Evolutionary conservation across 2,113 vertebrate genomes (phyloP).

Genomic region (Vimba vimba): DNA sequence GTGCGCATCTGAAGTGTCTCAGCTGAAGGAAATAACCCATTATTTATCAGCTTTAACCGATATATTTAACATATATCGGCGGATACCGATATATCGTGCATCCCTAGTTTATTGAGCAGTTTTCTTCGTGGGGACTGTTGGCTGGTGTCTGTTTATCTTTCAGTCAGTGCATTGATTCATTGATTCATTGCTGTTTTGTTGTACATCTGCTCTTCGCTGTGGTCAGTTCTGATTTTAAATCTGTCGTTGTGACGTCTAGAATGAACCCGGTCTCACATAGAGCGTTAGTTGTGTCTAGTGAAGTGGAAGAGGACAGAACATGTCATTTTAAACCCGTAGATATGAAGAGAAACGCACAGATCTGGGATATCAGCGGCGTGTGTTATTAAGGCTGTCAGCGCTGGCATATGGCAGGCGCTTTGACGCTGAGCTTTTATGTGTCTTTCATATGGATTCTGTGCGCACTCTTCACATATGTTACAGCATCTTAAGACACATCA

Average conservation of each 20-base stretch:
- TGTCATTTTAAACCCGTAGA: constrained; percentile 16
- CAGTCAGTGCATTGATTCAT: background rate
- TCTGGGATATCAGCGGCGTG: constrained; percentile 18
- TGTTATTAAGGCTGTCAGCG: constrained; percentile 42
- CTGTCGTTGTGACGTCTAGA: background rate
- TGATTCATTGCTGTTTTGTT: background rate
- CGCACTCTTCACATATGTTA: constrained; percentile 45
- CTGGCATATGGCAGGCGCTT: constrained; percentile 41
- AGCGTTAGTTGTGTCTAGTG: background rate
- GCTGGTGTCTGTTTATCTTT: background rate
- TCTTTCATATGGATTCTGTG: constrained; percentile 34
- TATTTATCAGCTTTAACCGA: too few relatives aligned
- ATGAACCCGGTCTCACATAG: background rate
- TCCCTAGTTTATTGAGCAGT: too few relatives aligned
- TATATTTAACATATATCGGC: too few relatives aligned
- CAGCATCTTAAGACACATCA: constrained; percentile 43
- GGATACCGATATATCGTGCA: too few relatives aligned
- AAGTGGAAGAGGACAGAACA: constrained; percentile 13
- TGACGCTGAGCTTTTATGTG: constrained; percentile 23
- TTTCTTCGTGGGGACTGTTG: background rate
- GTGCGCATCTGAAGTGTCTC: too few relatives aligned
- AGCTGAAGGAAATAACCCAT: too few relatives aligned
- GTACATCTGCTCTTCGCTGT: background rate
- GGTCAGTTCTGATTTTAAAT: constrained; percentile 12
- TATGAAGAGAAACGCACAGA: background rate